A percentile compares a stretch with the other conserved stretches of the same genome.
Conservation (phyloP, 1,140 invertebrate genomes). For the Lordiphosa stackelbergi region DNA sequence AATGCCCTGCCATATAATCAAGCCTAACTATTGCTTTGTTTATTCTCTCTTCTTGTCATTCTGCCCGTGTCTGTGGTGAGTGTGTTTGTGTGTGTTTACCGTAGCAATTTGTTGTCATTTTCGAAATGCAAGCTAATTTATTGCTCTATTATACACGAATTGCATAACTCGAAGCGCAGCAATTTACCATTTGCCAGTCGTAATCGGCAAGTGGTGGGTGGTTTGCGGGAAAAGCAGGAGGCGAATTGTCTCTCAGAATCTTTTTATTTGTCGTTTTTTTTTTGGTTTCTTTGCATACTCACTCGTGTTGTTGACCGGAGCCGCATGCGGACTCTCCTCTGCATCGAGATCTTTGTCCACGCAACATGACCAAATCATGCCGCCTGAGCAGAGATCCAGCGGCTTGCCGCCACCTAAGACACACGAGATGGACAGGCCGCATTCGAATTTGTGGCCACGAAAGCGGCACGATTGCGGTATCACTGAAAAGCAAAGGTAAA, state of each 20-base stretch:
- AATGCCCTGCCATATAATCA: too few species aligned
- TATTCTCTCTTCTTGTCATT: slow-evolving; percentile 15
- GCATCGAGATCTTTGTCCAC: slow-evolving; percentile 84
- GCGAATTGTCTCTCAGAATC: slow-evolving; percentile 43
- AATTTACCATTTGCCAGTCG: slow-evolving; percentile 49
- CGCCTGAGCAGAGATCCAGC: slow-evolving; percentile 93
- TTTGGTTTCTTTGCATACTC: slow-evolving; percentile 78
- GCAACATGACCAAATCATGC: slow-evolving; percentile 95
- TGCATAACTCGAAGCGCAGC: slow-evolving; percentile 66
- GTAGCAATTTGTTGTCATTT: slow-evolving; percentile 70
- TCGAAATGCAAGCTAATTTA: slow-evolving; percentile 75
- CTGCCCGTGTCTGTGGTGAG: slow-evolving; percentile 4
- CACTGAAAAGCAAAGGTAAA: slow-evolving; percentile 81
- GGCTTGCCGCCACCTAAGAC: slow-evolving; percentile 91
- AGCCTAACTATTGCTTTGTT: not conserved
- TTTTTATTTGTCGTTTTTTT: slow-evolving; percentile 8
- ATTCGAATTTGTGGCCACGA: slow-evolving; percentile 91
- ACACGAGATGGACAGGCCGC: slow-evolving; percentile 92
- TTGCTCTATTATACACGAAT: slow-evolving; percentile 65
- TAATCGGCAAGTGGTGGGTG: slow-evolving; percentile 7
- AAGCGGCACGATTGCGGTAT: slow-evolving; percentile 94
- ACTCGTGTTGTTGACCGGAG: slow-evolving; percentile 89
- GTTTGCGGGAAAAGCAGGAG: slow-evolving; percentile 22
- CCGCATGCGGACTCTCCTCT: slow-evolving; percentile 76
- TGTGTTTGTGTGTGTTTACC: slow-evolving; percentile 17